A percentile compares a stretch with the other conserved stretches of the same genome.
phyloP scores from a whole-genome alignment of 2,797 vertebrate species.

The Enteromius viviparus region DNA sequence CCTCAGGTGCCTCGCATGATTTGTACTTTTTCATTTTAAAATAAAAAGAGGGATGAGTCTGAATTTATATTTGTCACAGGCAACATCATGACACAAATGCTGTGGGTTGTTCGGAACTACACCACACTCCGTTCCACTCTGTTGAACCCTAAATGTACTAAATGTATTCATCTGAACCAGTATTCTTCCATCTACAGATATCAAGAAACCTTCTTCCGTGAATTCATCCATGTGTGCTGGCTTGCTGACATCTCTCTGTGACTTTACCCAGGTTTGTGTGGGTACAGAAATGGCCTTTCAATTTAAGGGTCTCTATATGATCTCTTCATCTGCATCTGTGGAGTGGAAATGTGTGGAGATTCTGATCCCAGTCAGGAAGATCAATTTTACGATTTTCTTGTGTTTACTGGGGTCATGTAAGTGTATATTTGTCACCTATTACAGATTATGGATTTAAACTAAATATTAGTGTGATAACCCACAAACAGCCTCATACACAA shows the following conservation, averaged over 20 bases:
- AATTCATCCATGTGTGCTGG: constrained; percentile 31
- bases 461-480: neutral
- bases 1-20: neutral
- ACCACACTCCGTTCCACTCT: neutral
- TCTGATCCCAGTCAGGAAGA: neutral
- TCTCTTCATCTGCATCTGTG: neutral
- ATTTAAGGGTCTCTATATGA: neutral
- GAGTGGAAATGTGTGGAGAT: constrained; percentile 20
- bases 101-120: neutral
- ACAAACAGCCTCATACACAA: neutral
- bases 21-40: neutral
- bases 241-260: constrained; percentile 19
- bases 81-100: neutral
- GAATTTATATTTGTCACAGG: neutral
- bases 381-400: neutral
- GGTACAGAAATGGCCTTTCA: constrained; percentile 26
- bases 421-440: neutral
- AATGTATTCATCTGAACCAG: constrained; percentile 12
- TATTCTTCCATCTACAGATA: constrained; percentile 3
- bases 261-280: constrained; percentile 27
- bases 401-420: neutral
- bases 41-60: neutral
- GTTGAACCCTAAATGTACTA: neutral
- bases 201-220: constrained; percentile 12
- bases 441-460: neutral